Conservation (phyloP, 2,797 vertebrate species). For the Spinus pinus region DNA sequence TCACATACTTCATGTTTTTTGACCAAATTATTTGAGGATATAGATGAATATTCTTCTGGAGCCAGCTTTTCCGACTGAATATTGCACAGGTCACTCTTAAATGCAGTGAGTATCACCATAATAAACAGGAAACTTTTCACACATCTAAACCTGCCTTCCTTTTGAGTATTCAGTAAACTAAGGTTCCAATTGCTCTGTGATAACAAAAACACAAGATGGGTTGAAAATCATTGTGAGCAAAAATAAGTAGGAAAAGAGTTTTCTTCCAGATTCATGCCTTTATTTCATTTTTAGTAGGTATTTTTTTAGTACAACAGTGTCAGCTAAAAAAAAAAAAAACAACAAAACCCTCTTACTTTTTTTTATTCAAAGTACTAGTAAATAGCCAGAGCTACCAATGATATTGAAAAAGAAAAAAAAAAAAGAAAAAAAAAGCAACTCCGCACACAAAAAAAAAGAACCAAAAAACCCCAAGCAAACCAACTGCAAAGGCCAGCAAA, state of each 20-base stretch:
- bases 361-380: not conserved
- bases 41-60: not conserved
- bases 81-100: not conserved
- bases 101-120: not conserved
- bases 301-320: not conserved
- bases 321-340: not conserved
- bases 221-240: not conserved
- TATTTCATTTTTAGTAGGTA: not conserved
- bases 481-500: rapidly evolving
- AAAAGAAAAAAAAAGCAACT: rapidly evolving
- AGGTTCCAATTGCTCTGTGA: not conserved
- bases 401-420: not conserved
- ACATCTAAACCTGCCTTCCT: not conserved
- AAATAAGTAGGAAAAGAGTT: not conserved
- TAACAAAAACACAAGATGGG: not conserved
- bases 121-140: not conserved
- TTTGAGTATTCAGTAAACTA: not conserved
- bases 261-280: not conserved
- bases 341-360: not conserved
- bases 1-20: not conserved
- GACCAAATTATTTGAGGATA: not conserved
- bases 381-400: not conserved
- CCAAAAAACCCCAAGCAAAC: too few species aligned
- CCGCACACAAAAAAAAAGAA: not conserved
- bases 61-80: not conserved